phyloP scores from a whole-genome alignment of 2,888 invertebrate species.

The Saturnia pavonia region DNA sequence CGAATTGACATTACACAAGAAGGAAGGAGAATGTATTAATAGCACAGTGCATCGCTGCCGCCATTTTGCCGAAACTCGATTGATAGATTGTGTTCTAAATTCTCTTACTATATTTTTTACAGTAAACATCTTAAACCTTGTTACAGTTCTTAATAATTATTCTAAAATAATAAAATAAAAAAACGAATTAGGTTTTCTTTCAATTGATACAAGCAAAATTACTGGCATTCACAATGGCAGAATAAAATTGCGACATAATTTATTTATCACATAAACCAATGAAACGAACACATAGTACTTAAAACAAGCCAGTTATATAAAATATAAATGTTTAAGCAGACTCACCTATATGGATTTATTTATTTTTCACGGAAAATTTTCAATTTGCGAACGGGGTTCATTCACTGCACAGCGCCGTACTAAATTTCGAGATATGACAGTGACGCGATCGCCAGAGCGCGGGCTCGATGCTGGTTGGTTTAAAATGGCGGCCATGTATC shows the following conservation, averaged over 20 bases:
- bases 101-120: constrained; percentile 47
- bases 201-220: constrained; percentile 26
- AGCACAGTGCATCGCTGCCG: constrained; percentile 68
- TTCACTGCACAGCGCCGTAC: constrained; percentile 78
- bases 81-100: constrained; percentile 56
- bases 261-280: constrained; percentile 33
- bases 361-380: constrained; percentile 70
- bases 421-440: constrained; percentile 80
- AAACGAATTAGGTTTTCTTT: background rate
- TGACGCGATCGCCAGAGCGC: constrained; percentile 80
- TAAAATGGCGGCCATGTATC: constrained; percentile 74
- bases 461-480: constrained; percentile 72
- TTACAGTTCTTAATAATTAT: constrained; percentile 4
- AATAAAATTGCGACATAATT: constrained; percentile 55
- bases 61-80: constrained; percentile 76
- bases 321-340: constrained; percentile 32
- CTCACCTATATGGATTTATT: constrained; percentile 66
- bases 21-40: constrained; percentile 68
- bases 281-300: constrained; percentile 36
- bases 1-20: constrained; percentile 37
- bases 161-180: background rate
- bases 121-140: constrained; percentile 31
- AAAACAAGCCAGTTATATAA: constrained; percentile 29
- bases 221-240: constrained; percentile 31
- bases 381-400: constrained; percentile 79